Percentiles rank a stretch among this genome's conserved stretches.
These are phyloP conservation scores for Datnioides undecimradiatus DNA, from an alignment of 2,113 vertebrate species.

Conservation along the genomic window DNA sequence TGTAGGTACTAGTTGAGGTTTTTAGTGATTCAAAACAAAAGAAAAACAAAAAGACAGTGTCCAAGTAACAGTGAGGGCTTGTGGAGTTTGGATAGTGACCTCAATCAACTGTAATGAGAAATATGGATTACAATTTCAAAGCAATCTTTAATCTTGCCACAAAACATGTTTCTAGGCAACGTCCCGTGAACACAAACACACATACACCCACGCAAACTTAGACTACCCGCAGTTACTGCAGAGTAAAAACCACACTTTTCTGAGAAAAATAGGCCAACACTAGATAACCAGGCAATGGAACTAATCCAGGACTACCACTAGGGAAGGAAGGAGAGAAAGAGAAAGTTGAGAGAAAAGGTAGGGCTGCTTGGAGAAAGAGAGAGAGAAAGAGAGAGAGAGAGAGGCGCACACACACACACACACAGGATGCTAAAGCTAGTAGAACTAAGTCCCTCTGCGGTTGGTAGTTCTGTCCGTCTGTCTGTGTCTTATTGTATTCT, in stretches of 20 bases:
- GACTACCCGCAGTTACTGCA: slow-evolving; percentile 49
- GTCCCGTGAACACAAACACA: not conserved
- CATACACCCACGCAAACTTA: slow-evolving; percentile 32
- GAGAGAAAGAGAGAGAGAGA: slow-evolving; percentile 41
- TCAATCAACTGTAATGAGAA: slow-evolving; percentile 22
- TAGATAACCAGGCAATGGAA: slow-evolving; percentile 83
- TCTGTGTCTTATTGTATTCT: slow-evolving; percentile 78
- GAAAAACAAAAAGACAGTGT: not conserved
- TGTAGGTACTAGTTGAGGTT: no score
- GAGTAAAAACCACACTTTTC: slow-evolving; percentile 65
- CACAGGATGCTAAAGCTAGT: slow-evolving; percentile 76
- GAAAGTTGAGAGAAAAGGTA: slow-evolving; percentile 60
- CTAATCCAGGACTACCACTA: slow-evolving; percentile 77
- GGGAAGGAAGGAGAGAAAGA: slow-evolving; percentile 61
- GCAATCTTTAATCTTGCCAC: slow-evolving; percentile 15
- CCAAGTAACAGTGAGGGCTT: slow-evolving; percentile 5
- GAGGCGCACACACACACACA: slow-evolving; percentile 45
- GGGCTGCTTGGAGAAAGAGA: slow-evolving; percentile 30
- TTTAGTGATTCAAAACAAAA: no score
- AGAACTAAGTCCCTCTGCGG: slow-evolving; percentile 81
- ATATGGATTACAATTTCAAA: slow-evolving; percentile 34
- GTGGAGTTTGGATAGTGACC: not conserved
- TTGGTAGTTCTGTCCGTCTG: slow-evolving; percentile 76
- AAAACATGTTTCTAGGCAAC: slow-evolving; percentile 10
- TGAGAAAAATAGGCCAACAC: slow-evolving; percentile 79